Evolutionary conservation across 2,797 vertebrate species (phyloP), one percentile per base, ranked within the genome.

Genomic region (Heteromormyrus szaboi): DNA sequence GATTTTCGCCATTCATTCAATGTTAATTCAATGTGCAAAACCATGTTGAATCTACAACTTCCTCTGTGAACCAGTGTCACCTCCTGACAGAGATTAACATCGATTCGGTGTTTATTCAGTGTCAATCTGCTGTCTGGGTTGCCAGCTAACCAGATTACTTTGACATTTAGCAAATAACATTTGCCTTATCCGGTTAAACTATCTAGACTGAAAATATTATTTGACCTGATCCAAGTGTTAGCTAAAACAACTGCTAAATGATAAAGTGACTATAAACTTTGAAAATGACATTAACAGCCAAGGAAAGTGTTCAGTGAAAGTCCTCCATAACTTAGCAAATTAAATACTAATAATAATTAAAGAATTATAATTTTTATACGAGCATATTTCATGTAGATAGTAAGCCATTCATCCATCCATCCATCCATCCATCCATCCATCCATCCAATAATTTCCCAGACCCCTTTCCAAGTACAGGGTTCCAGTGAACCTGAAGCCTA

Each of bases 101-200:
- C 9, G 81, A 84, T 50, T 84, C n/a, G 1, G 81, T 25, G 46
- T 84, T 84, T 41, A 84, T 84, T 84, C 41, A 84, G 46, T 50
- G 72, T 79, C 72, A 79, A 79, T 79, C 72, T 79, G 37, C 81
- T 84, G 81, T 84, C n/a, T 84, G 46, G 81, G 81, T 84, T 84
- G 81, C 41, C 41, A 48, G 9, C 46, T 84, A 84, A 84, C 81
- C 41, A 46, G 41, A 84, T 84, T 84, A 84, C 81, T 50, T 50
- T 50, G 46, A 46, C 41, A 84, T 84, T 84, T 84, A 50, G 44
- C 81, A 84, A 46, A 50, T 84, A 84, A 84, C 46, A 84, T 84
- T 84, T 84, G 22, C 46, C 41, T 84, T 84, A 84, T 50, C 81
- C 81, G 7, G 3, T 84, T 84, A 84, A 84, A 48, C 19, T 44